Conservation (phyloP, 2,888 invertebrate genomes). For the Mantis religiosa region DNA sequence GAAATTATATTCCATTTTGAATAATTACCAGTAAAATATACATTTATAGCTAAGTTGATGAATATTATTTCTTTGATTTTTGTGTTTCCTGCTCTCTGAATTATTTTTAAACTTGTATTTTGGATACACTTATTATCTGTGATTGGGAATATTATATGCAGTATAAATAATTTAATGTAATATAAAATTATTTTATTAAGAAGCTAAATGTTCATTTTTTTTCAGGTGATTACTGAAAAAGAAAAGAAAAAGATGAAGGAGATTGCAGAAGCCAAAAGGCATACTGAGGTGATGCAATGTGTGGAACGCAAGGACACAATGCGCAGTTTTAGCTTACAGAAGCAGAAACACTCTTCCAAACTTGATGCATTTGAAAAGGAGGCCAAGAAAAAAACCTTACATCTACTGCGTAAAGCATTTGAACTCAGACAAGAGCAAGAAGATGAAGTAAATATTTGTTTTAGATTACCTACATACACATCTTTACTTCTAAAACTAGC, state of each 20-base stretch:
- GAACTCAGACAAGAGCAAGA: constrained; percentile 55
- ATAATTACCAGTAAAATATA: too few relatives aligned
- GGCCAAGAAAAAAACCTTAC: constrained; percentile 47
- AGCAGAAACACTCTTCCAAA: neutral
- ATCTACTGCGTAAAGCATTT: constrained; percentile 50
- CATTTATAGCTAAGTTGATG: too few relatives aligned
- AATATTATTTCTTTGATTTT: too few relatives aligned
- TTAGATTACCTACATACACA: neutral
- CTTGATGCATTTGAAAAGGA: constrained; percentile 44
- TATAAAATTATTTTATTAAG: too few relatives aligned
- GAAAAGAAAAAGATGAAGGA: constrained; percentile 48
- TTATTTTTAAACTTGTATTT: too few relatives aligned
- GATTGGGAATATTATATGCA: too few relatives aligned
- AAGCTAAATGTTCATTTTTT: too few relatives aligned
- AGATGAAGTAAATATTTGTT: constrained; percentile 47
- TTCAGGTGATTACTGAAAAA: constrained; percentile 44
- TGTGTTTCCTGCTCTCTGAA: too few relatives aligned
- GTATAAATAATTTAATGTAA: too few relatives aligned
- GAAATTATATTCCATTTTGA: too few relatives aligned
- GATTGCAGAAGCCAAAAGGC: constrained; percentile 32
- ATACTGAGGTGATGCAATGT: constrained; percentile 13
- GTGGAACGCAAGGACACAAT: constrained; percentile 26
- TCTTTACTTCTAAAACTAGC: too few relatives aligned
- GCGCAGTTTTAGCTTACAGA: neutral
- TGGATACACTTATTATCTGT: too few relatives aligned